A percentile compares a stretch with the other conserved stretches of the same genome.
phyloP scores from a whole-genome alignment of 37 sponge, comb jelly and placozoan species.

The Tethya wilhelma region DNA sequence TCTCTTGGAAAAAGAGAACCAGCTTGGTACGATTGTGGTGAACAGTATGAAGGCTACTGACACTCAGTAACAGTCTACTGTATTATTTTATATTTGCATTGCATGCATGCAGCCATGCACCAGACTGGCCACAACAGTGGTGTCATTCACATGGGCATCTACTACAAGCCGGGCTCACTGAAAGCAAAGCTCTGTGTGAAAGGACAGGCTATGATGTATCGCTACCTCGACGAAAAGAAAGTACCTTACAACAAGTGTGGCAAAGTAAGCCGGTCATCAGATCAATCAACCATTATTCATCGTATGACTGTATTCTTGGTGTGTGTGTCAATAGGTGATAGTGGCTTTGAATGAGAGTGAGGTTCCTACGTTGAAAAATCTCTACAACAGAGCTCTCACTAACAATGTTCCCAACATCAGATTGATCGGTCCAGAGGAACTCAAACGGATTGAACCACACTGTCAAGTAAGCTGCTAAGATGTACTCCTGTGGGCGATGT shows the following conservation, averaged over 20 bases:
- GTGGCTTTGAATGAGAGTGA: slow-evolving; percentile 88
- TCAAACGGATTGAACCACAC: slow-evolving; percentile 89
- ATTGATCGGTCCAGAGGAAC: slow-evolving; percentile 64
- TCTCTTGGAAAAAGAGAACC: slow-evolving; percentile 88
- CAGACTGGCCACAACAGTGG: slow-evolving; percentile 99
- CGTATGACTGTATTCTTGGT: no score
- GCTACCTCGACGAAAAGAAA: slow-evolving; percentile 75
- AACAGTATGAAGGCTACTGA: no score
- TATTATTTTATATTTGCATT: not conserved
- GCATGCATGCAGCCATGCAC: slow-evolving; percentile 67
- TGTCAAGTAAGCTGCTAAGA: slow-evolving; percentile 68
- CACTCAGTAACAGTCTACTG: no score
- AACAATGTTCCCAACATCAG: slow-evolving; percentile 75
- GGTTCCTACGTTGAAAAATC: slow-evolving; percentile 70
- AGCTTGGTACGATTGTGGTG: slow-evolving; percentile 82
- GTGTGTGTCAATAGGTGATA: no score
- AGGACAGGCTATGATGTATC: slow-evolving; percentile 81
- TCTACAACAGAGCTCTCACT: slow-evolving; percentile 78
- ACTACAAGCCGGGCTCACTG: slow-evolving; percentile 94
- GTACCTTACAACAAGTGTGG: slow-evolving; percentile 91
- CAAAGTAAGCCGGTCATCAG: no score
- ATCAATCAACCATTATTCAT: no score
- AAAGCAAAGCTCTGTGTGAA: slow-evolving; percentile 97
- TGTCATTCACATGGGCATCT: slow-evolving; percentile 96
- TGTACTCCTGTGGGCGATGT: not conserved